Evolutionary conservation across 2,888 invertebrate genomes (phyloP), one percentile per base, ranked within the genome.

Genomic region (Pheosia gnoma): DNA sequence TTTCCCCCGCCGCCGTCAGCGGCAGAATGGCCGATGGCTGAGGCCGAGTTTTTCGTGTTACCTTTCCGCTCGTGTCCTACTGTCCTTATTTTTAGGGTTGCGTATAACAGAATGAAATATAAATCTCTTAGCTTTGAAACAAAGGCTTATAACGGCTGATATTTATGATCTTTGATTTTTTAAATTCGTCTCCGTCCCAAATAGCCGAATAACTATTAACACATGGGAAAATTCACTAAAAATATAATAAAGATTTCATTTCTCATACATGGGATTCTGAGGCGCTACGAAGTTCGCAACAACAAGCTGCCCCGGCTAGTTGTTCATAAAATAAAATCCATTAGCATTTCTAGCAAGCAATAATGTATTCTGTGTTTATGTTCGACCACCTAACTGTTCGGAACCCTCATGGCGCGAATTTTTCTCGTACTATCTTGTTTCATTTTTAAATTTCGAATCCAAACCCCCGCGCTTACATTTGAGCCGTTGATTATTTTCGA

Each of bases 401-500:
- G 47, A n/a, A 11, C 47, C 47, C 47, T n/a, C n/a, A 11, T 10
- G 45, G 10, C 10, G 4, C 10, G 10, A 45, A 10, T 8, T 9
- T 10, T 3, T 8, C 5, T 47, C 47, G 47, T n/a, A 5, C 76
- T 85, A 84, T 5, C n/a, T 25, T 9, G 49, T 7, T 51, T 8
- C 25, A 25, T 54, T 54, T 87, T 86, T 82, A 81, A 83, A 82
- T 81, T 81, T 82, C 78, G 71, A 74, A 74, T 63, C 68, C 73
- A 67, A 70, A 75, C 66, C 66, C 70, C 61, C 68, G 73, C 67
- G 87, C 88, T 90, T 89, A 89, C 88, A 84, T 86, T 86, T 82
- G 82, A 79, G 73, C 78, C 71, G 87, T 89, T 90, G 88, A 91
- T 92, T 91, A 92, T 91, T 91, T 89, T 89, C 88, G 90, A 86